Percentiles rank a stretch among this genome's conserved stretches.
Evolutionary conservation across 2,113 vertebrate species (phyloP).

Genomic region (Passer domesticus): DNA sequence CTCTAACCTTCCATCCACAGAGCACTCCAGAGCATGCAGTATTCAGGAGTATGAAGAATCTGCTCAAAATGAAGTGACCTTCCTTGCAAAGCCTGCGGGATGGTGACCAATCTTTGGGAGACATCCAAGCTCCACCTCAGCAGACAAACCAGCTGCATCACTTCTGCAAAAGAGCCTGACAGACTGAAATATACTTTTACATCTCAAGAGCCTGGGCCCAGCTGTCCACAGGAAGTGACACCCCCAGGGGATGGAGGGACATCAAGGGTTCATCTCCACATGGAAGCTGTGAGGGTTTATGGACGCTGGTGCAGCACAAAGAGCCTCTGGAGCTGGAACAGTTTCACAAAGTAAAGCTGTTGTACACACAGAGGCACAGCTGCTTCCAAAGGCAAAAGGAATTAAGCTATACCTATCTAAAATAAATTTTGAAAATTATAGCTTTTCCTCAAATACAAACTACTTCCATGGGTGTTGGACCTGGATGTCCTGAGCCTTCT

Average conservation of each 20-base stretch:
- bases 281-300: not conserved
- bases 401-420: not conserved
- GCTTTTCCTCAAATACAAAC: not conserved
- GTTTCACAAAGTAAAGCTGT: not conserved
- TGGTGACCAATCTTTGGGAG: not conserved
- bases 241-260: not conserved
- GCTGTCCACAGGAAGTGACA: not conserved
- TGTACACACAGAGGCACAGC: not conserved
- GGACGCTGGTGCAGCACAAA: rapidly evolving
- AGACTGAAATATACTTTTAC: not conserved
- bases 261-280: not conserved
- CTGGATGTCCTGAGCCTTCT: not conserved
- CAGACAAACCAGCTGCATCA: not conserved
- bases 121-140: not conserved
- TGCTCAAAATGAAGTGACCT: not conserved
- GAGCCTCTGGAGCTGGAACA: not conserved
- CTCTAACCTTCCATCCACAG: not conserved
- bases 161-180: not conserved
- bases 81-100: not conserved
- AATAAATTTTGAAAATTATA: not conserved
- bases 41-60: not conserved
- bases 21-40: not conserved
- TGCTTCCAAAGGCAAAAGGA: not conserved
- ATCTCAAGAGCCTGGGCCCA: not conserved
- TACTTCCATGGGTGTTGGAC: not conserved